Percentiles rank a stretch among this genome's conserved stretches.
These are phyloP conservation scores for Idaea biselata DNA, from an alignment of 2,888 invertebrate genomes.

Conservation along the genomic window DNA sequence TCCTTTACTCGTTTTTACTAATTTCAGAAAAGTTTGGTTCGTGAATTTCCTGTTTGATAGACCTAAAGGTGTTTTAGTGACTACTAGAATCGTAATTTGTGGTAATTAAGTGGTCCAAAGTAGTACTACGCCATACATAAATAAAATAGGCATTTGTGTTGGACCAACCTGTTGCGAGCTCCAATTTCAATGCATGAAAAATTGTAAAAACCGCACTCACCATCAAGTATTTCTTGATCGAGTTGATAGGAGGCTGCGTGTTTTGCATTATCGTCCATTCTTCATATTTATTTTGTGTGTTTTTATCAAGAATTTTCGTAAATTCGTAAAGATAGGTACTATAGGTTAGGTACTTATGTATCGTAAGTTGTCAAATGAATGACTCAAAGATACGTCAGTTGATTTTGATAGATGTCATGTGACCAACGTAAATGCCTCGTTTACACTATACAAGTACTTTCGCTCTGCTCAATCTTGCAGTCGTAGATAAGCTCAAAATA, in stretches of 20 bases:
- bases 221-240: conserved; percentile 75
- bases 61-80: background rate
- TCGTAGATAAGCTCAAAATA: too few species aligned
- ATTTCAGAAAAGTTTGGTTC: background rate
- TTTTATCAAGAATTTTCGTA: conserved; percentile 4
- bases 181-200: conserved; percentile 43
- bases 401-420: background rate
- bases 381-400: conserved; percentile 18
- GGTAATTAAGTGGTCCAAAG: conserved; percentile 2
- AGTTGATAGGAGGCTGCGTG: conserved; percentile 69
- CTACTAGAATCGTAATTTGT: background rate
- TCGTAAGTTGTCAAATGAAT: conserved; percentile 23
- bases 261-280: conserved; percentile 77
- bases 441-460: too few species aligned
- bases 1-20: background rate
- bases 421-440: too few species aligned
- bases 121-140: conserved; percentile 4
- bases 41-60: background rate
- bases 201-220: conserved; percentile 42
- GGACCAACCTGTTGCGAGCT: conserved; percentile 35
- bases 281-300: conserved; percentile 66
- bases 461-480: too few species aligned
- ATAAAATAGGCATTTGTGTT: background rate
- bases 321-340: conserved; percentile 1
- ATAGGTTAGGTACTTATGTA: background rate